Conservation (phyloP, 2,113 vertebrate genomes). For the Trachemys scripta region DNA sequence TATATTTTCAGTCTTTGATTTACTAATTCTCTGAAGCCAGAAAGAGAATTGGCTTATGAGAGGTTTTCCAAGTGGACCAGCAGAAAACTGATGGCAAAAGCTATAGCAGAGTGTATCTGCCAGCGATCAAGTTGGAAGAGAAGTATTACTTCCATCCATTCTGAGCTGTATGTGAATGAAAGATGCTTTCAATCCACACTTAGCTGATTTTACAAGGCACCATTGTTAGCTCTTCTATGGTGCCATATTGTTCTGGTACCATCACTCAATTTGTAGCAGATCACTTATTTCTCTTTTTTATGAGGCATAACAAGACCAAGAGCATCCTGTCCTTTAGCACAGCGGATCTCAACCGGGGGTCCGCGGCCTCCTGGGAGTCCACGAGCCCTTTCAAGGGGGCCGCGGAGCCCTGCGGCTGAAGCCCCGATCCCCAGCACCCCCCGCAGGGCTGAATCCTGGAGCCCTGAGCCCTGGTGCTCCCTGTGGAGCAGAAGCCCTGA, state of each 20-base stretch:
- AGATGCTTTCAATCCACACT: too few relatives aligned
- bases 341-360: too few relatives aligned
- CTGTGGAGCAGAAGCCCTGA: too few relatives aligned
- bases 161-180: not conserved
- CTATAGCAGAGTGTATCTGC: fast-evolving
- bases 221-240: not conserved
- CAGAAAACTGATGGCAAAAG: not conserved
- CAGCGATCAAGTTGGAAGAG: not conserved
- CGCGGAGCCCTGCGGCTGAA: too few relatives aligned
- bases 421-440: too few relatives aligned
- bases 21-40: not conserved
- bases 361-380: too few relatives aligned
- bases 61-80: not conserved
- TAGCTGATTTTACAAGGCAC: not conserved
- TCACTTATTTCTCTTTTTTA: not conserved
- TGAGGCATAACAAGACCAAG: too few relatives aligned
- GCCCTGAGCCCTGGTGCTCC: too few relatives aligned
- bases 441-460: too few relatives aligned
- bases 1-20: not conserved
- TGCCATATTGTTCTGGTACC: not conserved
- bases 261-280: not conserved
- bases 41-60: not conserved
- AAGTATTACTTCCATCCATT: not conserved
- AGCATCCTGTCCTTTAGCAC: too few relatives aligned
- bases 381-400: too few relatives aligned